phyloP scores from a whole-genome alignment of 37 sponge, comb jelly and placozoan genomes.

The Oscarella lobularis region DNA sequence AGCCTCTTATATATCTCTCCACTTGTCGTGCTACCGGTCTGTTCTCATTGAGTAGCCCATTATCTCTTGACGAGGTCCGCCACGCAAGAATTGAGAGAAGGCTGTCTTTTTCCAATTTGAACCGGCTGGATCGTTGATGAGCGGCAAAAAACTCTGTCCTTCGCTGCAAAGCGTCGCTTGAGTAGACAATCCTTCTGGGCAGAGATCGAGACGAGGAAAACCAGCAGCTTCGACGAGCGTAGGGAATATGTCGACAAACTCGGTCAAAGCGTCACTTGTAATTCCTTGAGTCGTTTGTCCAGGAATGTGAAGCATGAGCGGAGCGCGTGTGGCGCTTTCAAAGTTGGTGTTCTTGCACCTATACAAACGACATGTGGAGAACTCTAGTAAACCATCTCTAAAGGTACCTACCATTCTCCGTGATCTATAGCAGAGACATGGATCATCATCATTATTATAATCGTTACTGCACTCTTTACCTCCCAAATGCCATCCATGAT shows the following conservation, averaged over 20 bases:
- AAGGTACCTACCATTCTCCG: no score
- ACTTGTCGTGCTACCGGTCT: no score
- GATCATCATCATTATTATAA: no score
- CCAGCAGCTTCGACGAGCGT: constrained; percentile 12
- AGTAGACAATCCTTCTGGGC: constrained; percentile 10
- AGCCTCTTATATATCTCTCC: no score
- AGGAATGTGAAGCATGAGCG: constrained; percentile 22
- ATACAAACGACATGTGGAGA: no score
- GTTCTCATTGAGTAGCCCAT: no score
- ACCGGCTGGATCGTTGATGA: constrained; percentile 9
- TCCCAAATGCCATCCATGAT: no score
- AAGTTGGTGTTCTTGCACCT: constrained; percentile 29
- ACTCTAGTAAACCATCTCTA: no score
- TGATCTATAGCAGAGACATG: no score
- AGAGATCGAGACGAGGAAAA: neutral
- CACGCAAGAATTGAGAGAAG: constrained; percentile 39
- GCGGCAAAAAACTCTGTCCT: constrained; percentile 14
- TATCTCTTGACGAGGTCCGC: no score
- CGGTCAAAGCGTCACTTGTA: constrained; percentile 10
- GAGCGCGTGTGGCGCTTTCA: constrained; percentile 31
- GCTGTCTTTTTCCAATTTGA: constrained; percentile 24
- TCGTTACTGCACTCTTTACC: no score
- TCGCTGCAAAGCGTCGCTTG: constrained; percentile 14
- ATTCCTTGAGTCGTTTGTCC: constrained; percentile 12
- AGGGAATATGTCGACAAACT: constrained; percentile 25